Percentiles rank a stretch among this genome's conserved stretches.
Conservation (phyloP, 2,888 invertebrate species). For the Cosmopolites sordidus region DNA sequence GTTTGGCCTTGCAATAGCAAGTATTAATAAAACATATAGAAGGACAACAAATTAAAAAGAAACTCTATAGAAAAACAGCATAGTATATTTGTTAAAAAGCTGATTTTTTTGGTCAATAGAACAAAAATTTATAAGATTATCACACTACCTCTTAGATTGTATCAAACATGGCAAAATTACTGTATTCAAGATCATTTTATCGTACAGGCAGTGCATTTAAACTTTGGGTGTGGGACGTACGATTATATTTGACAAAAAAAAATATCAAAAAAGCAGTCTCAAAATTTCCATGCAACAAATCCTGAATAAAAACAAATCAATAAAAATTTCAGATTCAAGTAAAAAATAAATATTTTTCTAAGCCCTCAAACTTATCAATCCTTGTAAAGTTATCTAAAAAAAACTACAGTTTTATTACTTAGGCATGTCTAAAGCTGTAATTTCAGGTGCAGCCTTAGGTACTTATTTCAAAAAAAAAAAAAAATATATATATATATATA, state of each 20-base stretch:
- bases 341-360: too few species aligned
- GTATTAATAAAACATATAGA: background rate
- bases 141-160: slow-evolving; percentile 6
- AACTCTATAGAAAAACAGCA: slow-evolving; percentile 5
- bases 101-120: slow-evolving; percentile 5
- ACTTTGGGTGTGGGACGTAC: background rate
- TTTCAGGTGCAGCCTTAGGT: background rate
- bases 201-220: slow-evolving; percentile 1
- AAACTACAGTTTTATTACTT: background rate
- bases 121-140: background rate
- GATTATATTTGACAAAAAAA: too few species aligned
- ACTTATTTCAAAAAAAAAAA: too few species aligned
- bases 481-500: too few species aligned
- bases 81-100: slow-evolving; percentile 11
- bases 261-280: background rate
- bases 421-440: background rate
- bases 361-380: background rate
- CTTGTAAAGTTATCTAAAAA: background rate
- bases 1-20: slow-evolving; percentile 11
- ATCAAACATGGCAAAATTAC: slow-evolving; percentile 7
- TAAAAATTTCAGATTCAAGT: too few species aligned
- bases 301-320: too few species aligned
- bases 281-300: background rate
- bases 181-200: background rate
- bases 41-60: background rate